phyloP scores from a whole-genome alignment of 2,888 invertebrate genomes.

The Eristalis intricaria region DNA sequence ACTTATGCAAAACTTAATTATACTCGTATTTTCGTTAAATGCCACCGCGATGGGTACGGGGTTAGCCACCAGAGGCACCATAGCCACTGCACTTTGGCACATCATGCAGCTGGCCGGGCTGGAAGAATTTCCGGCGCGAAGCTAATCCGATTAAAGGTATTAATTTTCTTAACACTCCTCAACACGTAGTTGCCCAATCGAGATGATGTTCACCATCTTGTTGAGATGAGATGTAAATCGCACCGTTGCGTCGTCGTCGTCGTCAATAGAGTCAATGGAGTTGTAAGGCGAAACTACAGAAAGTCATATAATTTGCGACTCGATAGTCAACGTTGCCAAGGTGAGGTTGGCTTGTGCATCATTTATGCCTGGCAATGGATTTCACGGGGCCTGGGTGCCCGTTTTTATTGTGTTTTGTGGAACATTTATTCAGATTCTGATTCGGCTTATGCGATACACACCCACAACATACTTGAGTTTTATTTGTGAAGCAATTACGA shows the following conservation, averaged over 20 bases:
- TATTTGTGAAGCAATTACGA: conserved; percentile 49
- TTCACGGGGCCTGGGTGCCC: conserved; percentile 4
- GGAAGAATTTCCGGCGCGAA: conserved; percentile 42
- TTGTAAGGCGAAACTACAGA: conserved; percentile 10
- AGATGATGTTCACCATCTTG: conserved; percentile 38
- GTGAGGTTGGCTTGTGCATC: conserved; percentile 43
- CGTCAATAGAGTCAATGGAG: conserved; percentile 20
- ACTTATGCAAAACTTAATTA: conserved; percentile 66
- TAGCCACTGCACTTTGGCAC: background rate
- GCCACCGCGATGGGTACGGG: conserved; percentile 15
- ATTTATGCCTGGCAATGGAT: conserved; percentile 52
- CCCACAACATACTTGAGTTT: conserved; percentile 32
- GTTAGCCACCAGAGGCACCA: background rate
- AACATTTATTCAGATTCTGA: conserved; percentile 8
- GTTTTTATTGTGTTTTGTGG: conserved; percentile 22
- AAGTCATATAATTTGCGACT: conserved; percentile 22
- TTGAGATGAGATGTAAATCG: conserved; percentile 35
- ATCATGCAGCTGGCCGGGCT: conserved; percentile 8
- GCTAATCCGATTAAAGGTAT: conserved; percentile 67
- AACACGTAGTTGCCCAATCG: conserved; percentile 60
- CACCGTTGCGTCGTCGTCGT: background rate
- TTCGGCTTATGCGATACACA: conserved; percentile 2
- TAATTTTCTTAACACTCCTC: conserved; percentile 61
- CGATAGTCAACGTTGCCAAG: conserved; percentile 42
- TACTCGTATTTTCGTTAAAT: conserved; percentile 38